Conservation (phyloP, 2,888 invertebrate species). For the Epistrophe grossulariae region DNA sequence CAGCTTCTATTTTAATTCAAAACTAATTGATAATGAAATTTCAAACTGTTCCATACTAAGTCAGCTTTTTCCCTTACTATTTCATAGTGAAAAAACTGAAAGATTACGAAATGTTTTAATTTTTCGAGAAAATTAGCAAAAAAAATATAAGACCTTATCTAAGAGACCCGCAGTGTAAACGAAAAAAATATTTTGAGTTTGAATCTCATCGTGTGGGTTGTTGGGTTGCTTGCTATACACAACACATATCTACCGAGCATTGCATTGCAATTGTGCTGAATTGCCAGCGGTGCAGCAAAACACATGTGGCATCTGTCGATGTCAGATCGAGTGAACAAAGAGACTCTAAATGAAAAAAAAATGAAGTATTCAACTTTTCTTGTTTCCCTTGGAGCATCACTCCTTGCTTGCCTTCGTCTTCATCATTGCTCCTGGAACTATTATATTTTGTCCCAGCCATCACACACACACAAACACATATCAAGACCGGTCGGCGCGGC, state of each 20-base stretch:
- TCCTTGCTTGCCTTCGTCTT: neutral
- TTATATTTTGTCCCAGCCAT: neutral
- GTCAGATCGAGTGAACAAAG: conserved; percentile 38
- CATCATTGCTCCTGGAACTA: conserved; percentile 15
- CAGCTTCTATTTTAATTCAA: no score
- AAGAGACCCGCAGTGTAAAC: neutral
- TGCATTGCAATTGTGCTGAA: conserved; percentile 34
- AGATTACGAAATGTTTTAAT: no score
- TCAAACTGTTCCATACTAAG: neutral
- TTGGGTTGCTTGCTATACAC: neutral
- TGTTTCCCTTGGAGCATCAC: conserved; percentile 25
- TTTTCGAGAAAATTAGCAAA: no score
- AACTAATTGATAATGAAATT: no score
- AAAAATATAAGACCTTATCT: neutral
- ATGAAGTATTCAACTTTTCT: conserved; percentile 44
- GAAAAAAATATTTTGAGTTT: conserved; percentile 50
- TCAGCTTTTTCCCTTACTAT: no score
- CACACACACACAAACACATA: neutral
- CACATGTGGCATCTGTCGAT: conserved; percentile 68
- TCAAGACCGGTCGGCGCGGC: neutral
- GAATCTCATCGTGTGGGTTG: conserved; percentile 44
- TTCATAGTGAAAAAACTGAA: no score
- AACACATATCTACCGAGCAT: neutral
- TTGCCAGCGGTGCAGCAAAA: conserved; percentile 46
- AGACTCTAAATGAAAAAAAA: conserved; percentile 3